These are phyloP conservation scores for Festucalex cinctus DNA, from an alignment of 2,113 vertebrate genomes.

Conservation along the genomic window DNA sequence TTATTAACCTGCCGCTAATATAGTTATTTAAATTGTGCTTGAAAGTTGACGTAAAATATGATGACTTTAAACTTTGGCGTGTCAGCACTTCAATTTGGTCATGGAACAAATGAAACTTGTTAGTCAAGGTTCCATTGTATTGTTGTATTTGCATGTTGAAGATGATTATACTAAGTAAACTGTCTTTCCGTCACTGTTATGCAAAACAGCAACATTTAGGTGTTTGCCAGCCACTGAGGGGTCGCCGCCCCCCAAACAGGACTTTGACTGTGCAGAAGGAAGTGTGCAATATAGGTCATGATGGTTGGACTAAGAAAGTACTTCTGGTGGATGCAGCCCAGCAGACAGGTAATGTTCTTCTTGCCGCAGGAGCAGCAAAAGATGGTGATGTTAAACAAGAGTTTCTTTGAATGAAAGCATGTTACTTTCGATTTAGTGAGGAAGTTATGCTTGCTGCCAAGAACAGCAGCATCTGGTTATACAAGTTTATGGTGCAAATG, in stretches of 20 bases:
- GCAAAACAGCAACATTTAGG: slow-evolving; percentile 62
- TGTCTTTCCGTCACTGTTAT: not conserved
- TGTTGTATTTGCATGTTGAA: not conserved
- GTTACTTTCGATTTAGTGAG: slow-evolving; percentile 8
- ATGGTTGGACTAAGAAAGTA: slow-evolving; percentile 86
- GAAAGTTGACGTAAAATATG: no score
- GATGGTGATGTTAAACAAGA: not conserved
- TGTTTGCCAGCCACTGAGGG: slow-evolving; percentile 79
- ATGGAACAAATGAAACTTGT: no score
- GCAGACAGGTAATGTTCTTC: slow-evolving; percentile 82
- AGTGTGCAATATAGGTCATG: slow-evolving; percentile 85
- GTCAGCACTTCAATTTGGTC: no score
- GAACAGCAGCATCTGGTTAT: slow-evolving; percentile 22
- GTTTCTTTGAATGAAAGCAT: not conserved
- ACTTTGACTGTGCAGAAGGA: slow-evolving; percentile 94
- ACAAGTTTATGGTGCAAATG: slow-evolving; percentile 31
- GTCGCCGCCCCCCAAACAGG: slow-evolving; percentile 85
- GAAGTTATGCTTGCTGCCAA: slow-evolving; percentile 20
- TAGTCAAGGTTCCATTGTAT: not conserved
- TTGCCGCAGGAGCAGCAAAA: not conserved
- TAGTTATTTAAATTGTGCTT: no score
- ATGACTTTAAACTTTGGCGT: no score
- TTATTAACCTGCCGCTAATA: not conserved
- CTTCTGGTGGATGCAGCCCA: slow-evolving; percentile 94
- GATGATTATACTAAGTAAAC: not conserved